Percentiles rank a stretch among this genome's conserved stretches.
phyloP scores from a whole-genome alignment of 2,797 vertebrate genomes.

The Eupleurogrammus muticus region DNA sequence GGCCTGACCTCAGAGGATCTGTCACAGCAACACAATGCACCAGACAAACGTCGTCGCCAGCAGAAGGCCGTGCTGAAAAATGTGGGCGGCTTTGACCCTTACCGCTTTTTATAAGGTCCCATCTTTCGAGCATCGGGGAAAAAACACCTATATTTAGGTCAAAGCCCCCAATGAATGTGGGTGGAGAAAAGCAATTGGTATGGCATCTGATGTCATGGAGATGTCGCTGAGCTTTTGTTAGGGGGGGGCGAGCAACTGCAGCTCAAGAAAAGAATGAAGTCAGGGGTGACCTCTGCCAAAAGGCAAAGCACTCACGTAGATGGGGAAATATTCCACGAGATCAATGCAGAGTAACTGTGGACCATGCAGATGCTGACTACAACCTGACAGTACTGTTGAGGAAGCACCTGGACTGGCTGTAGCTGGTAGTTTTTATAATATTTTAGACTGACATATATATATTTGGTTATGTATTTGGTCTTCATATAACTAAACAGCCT shows the following conservation, averaged over 20 bases:
- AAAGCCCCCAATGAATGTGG: slow-evolving; percentile 57
- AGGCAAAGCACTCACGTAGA: slow-evolving; percentile 21
- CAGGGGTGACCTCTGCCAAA: slow-evolving; percentile 62
- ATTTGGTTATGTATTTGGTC: neutral
- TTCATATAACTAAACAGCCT: neutral
- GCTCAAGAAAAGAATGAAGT: slow-evolving; percentile 62
- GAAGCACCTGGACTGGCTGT: neutral
- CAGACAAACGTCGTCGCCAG: slow-evolving; percentile 30
- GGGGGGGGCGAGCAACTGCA: slow-evolving; percentile 55
- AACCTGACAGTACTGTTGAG: neutral
- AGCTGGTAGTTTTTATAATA: neutral
- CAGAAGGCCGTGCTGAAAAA: slow-evolving; percentile 34
- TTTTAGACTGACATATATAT: neutral
- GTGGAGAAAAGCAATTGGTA: slow-evolving; percentile 54
- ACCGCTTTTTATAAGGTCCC: slow-evolving; percentile 68
- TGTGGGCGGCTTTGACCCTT: slow-evolving; percentile 29
- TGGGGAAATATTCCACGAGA: slow-evolving; percentile 22
- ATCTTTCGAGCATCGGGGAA: slow-evolving; percentile 18
- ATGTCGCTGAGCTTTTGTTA: slow-evolving; percentile 69
- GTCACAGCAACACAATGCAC: slow-evolving; percentile 11
- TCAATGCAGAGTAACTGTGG: slow-evolving; percentile 8
- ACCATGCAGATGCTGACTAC: slow-evolving; percentile 19
- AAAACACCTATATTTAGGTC: slow-evolving; percentile 74
- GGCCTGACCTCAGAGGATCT: neutral
- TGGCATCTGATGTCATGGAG: slow-evolving; percentile 61